Evolutionary conservation across 2,113 vertebrate genomes (phyloP), one percentile per base, ranked within the genome.

Genomic region (Meleagris gallopavo): DNA sequence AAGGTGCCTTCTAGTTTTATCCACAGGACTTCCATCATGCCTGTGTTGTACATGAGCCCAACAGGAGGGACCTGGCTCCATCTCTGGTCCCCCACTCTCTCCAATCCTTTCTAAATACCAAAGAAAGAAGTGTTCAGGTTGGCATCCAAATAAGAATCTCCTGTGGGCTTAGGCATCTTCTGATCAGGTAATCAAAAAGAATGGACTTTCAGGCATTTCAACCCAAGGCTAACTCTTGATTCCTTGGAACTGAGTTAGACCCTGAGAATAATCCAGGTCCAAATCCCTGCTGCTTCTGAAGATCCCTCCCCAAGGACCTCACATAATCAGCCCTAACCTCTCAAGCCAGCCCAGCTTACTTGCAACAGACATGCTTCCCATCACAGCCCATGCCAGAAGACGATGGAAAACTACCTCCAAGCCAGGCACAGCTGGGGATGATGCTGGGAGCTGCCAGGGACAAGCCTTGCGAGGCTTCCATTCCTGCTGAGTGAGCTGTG

Each of bases 41-140:
- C 86, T 38, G 34, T 45, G 61, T 41, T 65, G 46, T 57, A 58
- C 2, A 4, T 2, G 24, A 40, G 15, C 18, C 18, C 18, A 3
- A 1, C 24, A 48, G 30, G 24, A 70, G 38, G 12, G 18, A 41
- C 21, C 34, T 3, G 4, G 0, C 1, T 32, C 54, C 24, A 55
- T 17, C 40, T 2, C 1, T 5, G 9, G 12, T 30, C 22, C 6
- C 32, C 32, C 4, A 0, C 25, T 61, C 73, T n/a, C 55, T 45
- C 38, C 34, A 40, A 16, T 24, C 36, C 46, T 36, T 86, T 50
- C 65, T 70, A 32, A 88, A 71, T 12, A 41, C n/a, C 61, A 40
- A 46, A 32, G 14, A 17, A 71, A 46, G 8, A 58, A 76, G 11
- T 18, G 32, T 13, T n/a, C 38, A 73, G 11, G 40, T 5, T 45